Percentiles rank a stretch among this genome's conserved stretches.
phyloP scores from a whole-genome alignment of 2,888 invertebrate genomes.

The Dynastes hyllus region DNA sequence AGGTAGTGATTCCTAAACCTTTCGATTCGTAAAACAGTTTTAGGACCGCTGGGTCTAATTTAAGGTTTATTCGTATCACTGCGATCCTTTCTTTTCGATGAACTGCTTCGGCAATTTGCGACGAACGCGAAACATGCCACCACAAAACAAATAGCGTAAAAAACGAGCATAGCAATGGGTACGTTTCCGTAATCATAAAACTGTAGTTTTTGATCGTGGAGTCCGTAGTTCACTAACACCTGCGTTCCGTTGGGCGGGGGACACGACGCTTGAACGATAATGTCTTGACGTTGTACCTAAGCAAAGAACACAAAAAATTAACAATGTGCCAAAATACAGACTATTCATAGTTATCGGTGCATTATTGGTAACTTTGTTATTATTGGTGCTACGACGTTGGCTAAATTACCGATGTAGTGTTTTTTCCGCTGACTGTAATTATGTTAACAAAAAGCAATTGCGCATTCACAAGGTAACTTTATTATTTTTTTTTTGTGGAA shows the following conservation, averaged over 20 bases:
- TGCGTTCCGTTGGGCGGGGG: slow-evolving; percentile 87
- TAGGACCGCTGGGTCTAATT: neutral
- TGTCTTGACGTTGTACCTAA: slow-evolving; percentile 88
- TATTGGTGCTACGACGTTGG: too few relatives aligned
- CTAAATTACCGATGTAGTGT: too few relatives aligned
- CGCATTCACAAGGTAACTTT: too few relatives aligned
- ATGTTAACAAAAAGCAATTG: too few relatives aligned
- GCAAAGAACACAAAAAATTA: slow-evolving; percentile 50
- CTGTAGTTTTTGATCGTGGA: slow-evolving; percentile 73
- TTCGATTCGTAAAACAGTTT: too few relatives aligned
- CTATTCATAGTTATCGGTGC: too few relatives aligned
- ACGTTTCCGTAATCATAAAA: slow-evolving; percentile 74
- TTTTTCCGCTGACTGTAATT: too few relatives aligned
- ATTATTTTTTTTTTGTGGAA: too few relatives aligned
- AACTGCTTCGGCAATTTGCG: slow-evolving; percentile 73
- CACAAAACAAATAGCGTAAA: slow-evolving; percentile 77
- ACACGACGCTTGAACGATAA: slow-evolving; percentile 88
- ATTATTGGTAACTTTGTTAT: too few relatives aligned
- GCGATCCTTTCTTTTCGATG: slow-evolving; percentile 72
- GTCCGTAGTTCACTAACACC: slow-evolving; percentile 74
- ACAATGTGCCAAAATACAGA: neutral
- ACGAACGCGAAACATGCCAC: slow-evolving; percentile 78
- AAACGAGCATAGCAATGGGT: slow-evolving; percentile 76
- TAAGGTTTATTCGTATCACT: slow-evolving; percentile 77
- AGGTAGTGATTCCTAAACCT: too few relatives aligned